A percentile compares a stretch with the other conserved stretches of the same genome.
These are phyloP conservation scores for Protosalanx chinensis DNA, from an alignment of 2,797 vertebrate genomes.

Conservation along the genomic window DNA sequence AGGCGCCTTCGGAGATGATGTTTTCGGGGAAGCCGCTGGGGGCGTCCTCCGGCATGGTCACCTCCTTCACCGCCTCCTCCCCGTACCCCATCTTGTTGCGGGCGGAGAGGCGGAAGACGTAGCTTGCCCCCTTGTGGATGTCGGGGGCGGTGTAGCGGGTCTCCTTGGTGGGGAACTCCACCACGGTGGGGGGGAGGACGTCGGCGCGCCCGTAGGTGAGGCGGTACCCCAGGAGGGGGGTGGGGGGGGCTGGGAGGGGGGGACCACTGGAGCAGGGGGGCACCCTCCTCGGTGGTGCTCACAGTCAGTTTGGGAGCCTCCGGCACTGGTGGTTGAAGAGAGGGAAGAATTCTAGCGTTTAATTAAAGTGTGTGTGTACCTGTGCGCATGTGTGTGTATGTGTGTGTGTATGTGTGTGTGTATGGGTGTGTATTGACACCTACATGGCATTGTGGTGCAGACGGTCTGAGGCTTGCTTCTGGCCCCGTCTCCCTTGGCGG, in stretches of 20 bases:
- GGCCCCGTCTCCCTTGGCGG: conserved; percentile 93
- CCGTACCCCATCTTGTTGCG: conserved; percentile 95
- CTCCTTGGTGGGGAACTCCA: conserved; percentile 87
- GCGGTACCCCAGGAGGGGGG: conserved; percentile 87
- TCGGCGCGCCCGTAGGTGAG: conserved; percentile 89
- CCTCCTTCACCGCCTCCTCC: conserved; percentile 85
- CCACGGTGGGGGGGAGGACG: conserved; percentile 76
- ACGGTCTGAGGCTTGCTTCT: conserved; percentile 88
- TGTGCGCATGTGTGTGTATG: background rate
- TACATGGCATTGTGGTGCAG: conserved; percentile 78
- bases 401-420: conserved; percentile 5
- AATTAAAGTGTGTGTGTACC: background rate
- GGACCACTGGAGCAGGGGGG: conserved; percentile 88
- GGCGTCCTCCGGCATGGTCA: conserved; percentile 83
- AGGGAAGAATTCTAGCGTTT: conserved; percentile 16
- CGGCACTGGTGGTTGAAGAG: conserved; percentile 79
- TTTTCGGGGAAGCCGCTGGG: conserved; percentile 86
- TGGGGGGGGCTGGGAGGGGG: conserved; percentile 84
- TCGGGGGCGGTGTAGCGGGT: conserved; percentile 85
- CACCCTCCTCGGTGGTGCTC: conserved; percentile 83
- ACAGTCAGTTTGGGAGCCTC: conserved; percentile 86
- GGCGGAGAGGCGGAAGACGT: conserved; percentile 87
- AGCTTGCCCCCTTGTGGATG: conserved; percentile 89
- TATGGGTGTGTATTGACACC: conserved; percentile 30
- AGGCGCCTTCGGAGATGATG: conserved; percentile 78